Base-by-base conservation (phyloP, 2,888 invertebrate species). In the Chromoteleia sp. region DNA sequence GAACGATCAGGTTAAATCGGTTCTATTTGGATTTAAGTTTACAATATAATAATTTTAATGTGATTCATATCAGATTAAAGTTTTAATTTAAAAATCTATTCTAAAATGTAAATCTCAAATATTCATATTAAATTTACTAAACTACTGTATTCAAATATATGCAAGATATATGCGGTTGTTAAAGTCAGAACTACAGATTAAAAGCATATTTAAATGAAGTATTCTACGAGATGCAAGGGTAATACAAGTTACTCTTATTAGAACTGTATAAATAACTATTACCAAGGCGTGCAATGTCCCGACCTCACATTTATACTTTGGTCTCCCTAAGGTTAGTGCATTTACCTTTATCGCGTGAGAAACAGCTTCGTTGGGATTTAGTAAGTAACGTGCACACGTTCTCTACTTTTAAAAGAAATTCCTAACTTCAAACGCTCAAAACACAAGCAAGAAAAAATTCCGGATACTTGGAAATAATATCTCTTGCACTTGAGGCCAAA, bases 281-380 rank as follows among this genome's bases (percentile, higher is more conserved):
- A 48, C 29, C 10, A 14, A 63, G 14, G 36, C 63, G 17, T 21
- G 33, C 48, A 17, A 63, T 21, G 19, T 63, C 17, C 30, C 30
- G 25, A 48, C 19, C 59, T 43, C 43, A n/a, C 59, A 48, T 36
- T 63, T 65, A 17, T 15, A 50, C 8, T 45, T 65, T 5, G 19
- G 21, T 63, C 19, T 63, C 17, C 17, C 19, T 15, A 33, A 48
- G 36, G 63, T 63, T 43, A 29, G 43, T 59, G 29, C 17, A 41
- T 52, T 41, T 56, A 54, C 25, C 33, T 43, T 68, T 43, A 43
- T 68, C 54, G 56, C 17, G 43, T 56, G 43, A 54, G 68, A 68
- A 68, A 68, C 54, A 54, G 19, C 56, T 56, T 50, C 30, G 41
- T 15, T 12, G 43, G 54, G 54, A 68, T 68, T 68, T 68, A 41